phyloP scores from a whole-genome alignment of 2,888 invertebrate species.

The Micoletzkya japonica region DNA sequence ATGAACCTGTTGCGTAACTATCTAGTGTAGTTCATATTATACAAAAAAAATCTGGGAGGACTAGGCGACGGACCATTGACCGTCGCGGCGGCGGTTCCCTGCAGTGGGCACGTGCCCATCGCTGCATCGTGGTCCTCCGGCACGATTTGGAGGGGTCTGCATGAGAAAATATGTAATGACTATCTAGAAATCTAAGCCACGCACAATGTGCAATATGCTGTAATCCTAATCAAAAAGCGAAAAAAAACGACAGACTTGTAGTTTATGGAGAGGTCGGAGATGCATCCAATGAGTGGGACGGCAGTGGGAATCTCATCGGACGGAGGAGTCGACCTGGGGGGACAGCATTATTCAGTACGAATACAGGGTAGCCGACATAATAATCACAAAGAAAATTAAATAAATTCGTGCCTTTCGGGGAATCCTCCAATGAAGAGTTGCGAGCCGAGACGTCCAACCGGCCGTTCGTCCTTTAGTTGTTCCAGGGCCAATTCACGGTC shows the following conservation, averaged over 20 bases:
- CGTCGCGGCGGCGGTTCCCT: neutral
- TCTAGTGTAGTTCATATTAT: too few species aligned
- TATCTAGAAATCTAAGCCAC: neutral
- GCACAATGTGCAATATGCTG: neutral
- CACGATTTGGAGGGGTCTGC: constrained; percentile 49
- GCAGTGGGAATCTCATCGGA: constrained; percentile 57
- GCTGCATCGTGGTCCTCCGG: constrained; percentile 56
- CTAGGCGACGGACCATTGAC: neutral
- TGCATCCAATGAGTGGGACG: constrained; percentile 65
- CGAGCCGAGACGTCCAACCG: constrained; percentile 44
- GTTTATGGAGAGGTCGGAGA: constrained; percentile 65
- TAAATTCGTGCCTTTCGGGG: constrained; percentile 17
- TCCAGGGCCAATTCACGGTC: constrained; percentile 57
- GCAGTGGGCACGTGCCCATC: constrained; percentile 53
- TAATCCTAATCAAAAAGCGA: neutral
- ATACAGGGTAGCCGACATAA: too few species aligned
- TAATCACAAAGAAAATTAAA: neutral
- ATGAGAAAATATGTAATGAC: constrained; percentile 3
- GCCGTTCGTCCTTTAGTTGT: constrained; percentile 47
- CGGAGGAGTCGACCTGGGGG: constrained; percentile 40
- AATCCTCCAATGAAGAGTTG: constrained; percentile 59
- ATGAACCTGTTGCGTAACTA: too few species aligned
- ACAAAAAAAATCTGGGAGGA: too few species aligned
- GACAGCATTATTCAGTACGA: neutral
- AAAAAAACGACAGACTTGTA: constrained; percentile 56